These are phyloP conservation scores for Dissostichus mawsoni DNA, from an alignment of 2,113 vertebrate species.

Conservation along the genomic window DNA sequence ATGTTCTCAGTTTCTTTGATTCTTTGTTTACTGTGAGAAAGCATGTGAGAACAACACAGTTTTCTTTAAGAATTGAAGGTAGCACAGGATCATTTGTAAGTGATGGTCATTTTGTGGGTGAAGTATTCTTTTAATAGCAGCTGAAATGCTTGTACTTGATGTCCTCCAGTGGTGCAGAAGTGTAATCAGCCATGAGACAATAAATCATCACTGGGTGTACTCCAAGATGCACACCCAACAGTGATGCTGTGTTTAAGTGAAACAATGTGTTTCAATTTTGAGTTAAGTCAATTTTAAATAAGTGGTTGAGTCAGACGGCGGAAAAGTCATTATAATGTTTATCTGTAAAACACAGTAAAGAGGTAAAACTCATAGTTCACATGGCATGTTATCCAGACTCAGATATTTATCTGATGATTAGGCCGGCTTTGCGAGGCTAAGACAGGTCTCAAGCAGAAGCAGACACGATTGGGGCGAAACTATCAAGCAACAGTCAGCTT, in stretches of 20 bases:
- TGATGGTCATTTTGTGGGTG: no score
- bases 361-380: not conserved
- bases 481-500: not conserved
- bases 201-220: constrained; percentile 5
- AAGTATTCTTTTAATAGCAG: not conserved
- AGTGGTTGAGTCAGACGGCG: not conserved
- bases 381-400: not conserved
- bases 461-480: not conserved
- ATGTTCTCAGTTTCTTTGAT: no score
- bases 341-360: not conserved
- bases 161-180: constrained; percentile 4
- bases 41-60: no score
- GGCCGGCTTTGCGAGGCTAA: constrained; percentile 30
- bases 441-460: not conserved
- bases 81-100: no score
- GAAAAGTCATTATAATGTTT: not conserved
- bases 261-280: not conserved
- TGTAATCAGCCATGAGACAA: not conserved
- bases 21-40: no score
- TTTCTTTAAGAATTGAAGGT: no score
- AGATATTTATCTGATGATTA: not conserved
- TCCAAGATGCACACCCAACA: constrained; percentile 6
- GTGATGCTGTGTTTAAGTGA: not conserved
- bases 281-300: not conserved
- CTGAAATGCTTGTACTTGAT: not conserved